A percentile compares a stretch with the other conserved stretches of the same genome.
These are phyloP conservation scores for Pristionchus entomophagus DNA, from an alignment of 2,888 invertebrate genomes.

Conservation along the genomic window DNA sequence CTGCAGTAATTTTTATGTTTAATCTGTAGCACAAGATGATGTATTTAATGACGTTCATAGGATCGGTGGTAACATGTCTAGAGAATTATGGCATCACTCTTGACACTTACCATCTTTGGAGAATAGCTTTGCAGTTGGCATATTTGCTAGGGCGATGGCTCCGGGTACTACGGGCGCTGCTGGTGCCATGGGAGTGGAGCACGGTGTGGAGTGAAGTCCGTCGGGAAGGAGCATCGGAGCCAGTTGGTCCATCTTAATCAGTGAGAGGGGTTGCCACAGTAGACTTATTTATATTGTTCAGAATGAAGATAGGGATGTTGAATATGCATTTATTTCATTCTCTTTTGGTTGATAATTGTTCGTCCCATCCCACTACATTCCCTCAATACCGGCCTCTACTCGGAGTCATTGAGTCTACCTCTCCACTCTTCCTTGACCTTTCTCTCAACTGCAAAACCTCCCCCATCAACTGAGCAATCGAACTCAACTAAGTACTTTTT, in stretches of 20 bases:
- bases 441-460: conserved; percentile 22
- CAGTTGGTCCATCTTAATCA: conserved; percentile 44
- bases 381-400: not conserved
- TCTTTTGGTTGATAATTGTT: too few relatives aligned
- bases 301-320: too few relatives aligned
- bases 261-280: too few relatives aligned
- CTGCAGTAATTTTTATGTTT: conserved; percentile 61
- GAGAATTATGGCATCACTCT: not conserved
- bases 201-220: not conserved
- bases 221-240: not conserved
- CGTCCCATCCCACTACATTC: not conserved
- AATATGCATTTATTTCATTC: too few relatives aligned
- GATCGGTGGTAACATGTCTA: too few relatives aligned
- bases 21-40: too few relatives aligned
- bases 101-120: conserved; percentile 53
- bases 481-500: conserved; percentile 28
- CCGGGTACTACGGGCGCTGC: conserved; percentile 63
- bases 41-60: too few relatives aligned
- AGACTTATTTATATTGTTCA: too few relatives aligned
- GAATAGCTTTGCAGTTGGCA: conserved; percentile 72
- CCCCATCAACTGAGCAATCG: conserved; percentile 23
- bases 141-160: conserved; percentile 72
- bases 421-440: conserved; percentile 35
- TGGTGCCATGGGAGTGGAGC: conserved; percentile 45
- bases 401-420: not conserved